Conservation (phyloP, 92 coral and sea anemone species). For the Galaxea fascicularis region DNA sequence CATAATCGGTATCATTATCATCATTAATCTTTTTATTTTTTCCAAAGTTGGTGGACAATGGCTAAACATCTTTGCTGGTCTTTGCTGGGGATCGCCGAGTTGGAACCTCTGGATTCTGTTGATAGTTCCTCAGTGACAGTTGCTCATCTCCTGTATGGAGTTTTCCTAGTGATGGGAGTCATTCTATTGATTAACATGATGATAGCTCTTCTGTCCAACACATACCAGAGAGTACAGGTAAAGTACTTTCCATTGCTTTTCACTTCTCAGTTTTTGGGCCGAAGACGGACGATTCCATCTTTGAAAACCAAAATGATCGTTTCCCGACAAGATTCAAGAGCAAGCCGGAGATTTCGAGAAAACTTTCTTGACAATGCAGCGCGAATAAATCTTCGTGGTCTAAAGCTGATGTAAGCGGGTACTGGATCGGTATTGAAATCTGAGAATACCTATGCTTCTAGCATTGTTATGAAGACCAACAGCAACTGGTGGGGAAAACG, state of each 20-base stretch:
- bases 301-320: no score
- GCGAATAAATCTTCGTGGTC: no score
- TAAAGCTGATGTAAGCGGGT: no score
- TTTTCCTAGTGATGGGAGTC: constrained; percentile 29
- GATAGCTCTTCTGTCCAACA: constrained; percentile 45
- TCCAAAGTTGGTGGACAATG: constrained; percentile 28
- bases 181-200: constrained; percentile 41
- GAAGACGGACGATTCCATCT: no score
- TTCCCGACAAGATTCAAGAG: no score
- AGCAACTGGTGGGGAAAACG: no score
- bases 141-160: constrained; percentile 11
- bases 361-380: no score
- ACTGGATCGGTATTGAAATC: no score
- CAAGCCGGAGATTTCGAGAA: no score
- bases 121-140: constrained; percentile 24
- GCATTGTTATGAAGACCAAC: no score
- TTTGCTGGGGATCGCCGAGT: constrained; percentile 28
- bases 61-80: constrained; percentile 29
- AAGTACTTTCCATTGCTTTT: background rate
- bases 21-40: background rate
- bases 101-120: constrained; percentile 32
- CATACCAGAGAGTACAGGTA: constrained; percentile 40
- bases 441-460: no score
- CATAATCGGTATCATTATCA: no score
- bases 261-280: background rate